Evolutionary conservation across 2,888 invertebrate genomes (phyloP), one percentile per base, ranked within the genome.

Genomic region (Diaprepes abbreviatus): DNA sequence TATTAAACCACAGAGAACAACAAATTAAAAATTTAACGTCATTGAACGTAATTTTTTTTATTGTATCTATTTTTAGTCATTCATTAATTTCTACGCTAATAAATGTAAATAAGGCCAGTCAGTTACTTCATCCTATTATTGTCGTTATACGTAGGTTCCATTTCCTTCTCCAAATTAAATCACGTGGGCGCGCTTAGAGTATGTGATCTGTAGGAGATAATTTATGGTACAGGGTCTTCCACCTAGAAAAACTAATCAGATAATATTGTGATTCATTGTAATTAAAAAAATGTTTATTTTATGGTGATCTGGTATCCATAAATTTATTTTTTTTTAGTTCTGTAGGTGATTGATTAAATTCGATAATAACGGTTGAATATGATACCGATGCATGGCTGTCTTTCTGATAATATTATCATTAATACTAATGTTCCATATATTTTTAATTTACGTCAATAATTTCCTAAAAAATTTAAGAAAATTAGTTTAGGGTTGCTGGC

Each of bases 81-180:
- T 68, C 67, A 67, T 69, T 58, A 64, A 52, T 50, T 68, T 68
- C 31, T 55, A 62, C 66, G 40, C 31, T 21, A 31, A 35, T 19
- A 40, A 65, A 70, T 65, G 65, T 60, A 70, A 70, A 70, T 70
- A 52, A 70, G 70, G 35, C 55, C 70, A 60, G 21, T 48, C 50
- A 33, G 28, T 57, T 48, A 62, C 67, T 60, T 35, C 70, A 70
- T 70, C 65, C 65, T 45, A 65, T 70, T 70, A 64, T 70, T 65
- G 65, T 69, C 58, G 48, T 40, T 57, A 45, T 65, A 70, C 70
- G 70, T 70, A 60, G 70, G 70, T 17, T 57, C 57, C 57, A 60
- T 52, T 70, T 70, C 65, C 65, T 65, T 70, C 45, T 64, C 70
- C 64, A 70, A 70, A 58, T 70, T 65, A 54, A 70, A 64, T 38